phyloP scores from a whole-genome alignment of 2,113 vertebrate genomes.

The Melanotaenia duboulayi region DNA sequence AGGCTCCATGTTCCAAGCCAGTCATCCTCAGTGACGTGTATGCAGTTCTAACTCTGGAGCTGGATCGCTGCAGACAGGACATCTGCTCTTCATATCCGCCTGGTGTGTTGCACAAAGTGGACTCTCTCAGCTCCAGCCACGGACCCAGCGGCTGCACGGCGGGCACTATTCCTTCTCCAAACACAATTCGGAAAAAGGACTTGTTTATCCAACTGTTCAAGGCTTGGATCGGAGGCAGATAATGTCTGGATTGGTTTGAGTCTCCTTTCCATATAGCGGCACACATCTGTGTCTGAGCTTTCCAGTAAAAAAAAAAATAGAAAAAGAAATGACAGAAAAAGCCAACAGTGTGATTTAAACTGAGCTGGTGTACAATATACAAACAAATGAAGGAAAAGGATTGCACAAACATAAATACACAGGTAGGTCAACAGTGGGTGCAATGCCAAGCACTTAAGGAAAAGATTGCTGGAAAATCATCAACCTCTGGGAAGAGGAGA shows the following conservation, averaged over 20 bases:
- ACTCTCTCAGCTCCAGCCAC: slow-evolving; percentile 65
- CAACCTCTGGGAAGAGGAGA: not conserved
- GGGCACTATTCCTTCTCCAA: slow-evolving; percentile 75
- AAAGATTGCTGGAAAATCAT: slow-evolving; percentile 31
- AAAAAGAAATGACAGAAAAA: not conserved
- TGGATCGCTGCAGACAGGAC: slow-evolving; percentile 74
- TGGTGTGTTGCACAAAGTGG: slow-evolving; percentile 77
- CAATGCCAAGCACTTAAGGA: slow-evolving; percentile 36
- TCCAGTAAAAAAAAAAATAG: slow-evolving; percentile 6
- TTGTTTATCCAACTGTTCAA: slow-evolving; percentile 75
- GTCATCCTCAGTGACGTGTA: slow-evolving; percentile 58
- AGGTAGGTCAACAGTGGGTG: slow-evolving; percentile 32
- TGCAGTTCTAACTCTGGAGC: slow-evolving; percentile 53
- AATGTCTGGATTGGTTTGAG: slow-evolving; percentile 71
- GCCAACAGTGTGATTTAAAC: slow-evolving; percentile 37
- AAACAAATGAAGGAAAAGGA: slow-evolving; percentile 52
- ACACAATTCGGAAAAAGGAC: slow-evolving; percentile 77
- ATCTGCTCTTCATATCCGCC: slow-evolving; percentile 83
- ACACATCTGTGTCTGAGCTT: slow-evolving; percentile 75
- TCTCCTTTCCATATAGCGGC: slow-evolving; percentile 44
- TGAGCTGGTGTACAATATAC: slow-evolving; percentile 50
- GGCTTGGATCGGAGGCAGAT: slow-evolving; percentile 74
- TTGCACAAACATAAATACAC: slow-evolving; percentile 53
- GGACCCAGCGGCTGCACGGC: slow-evolving; percentile 63
- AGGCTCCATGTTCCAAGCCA: slow-evolving; percentile 46